Conservation (phyloP, 2,888 invertebrate genomes). For the Diadegma fenestrale region DNA sequence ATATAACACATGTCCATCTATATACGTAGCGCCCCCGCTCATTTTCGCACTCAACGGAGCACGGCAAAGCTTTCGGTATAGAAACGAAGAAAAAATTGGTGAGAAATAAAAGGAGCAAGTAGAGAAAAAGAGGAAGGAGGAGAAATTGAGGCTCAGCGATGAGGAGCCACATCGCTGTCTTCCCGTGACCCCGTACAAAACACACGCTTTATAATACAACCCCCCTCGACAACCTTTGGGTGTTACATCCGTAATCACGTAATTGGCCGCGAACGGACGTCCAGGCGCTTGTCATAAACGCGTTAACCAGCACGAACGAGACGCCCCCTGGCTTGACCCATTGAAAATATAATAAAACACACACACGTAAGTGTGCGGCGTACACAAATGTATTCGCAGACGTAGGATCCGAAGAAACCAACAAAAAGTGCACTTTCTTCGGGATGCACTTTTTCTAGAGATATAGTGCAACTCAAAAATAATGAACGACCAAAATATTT, state of each 20-base stretch:
- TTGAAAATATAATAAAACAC: slow-evolving; percentile 54
- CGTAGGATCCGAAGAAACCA: not conserved
- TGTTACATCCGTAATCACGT: slow-evolving; percentile 81
- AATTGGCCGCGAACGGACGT: slow-evolving; percentile 75
- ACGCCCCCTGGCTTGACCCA: slow-evolving; percentile 58
- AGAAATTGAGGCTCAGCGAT: slow-evolving; percentile 55
- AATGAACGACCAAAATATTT: not conserved
- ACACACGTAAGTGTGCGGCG: not conserved
- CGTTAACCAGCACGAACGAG: slow-evolving; percentile 72
- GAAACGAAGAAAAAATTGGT: slow-evolving; percentile 31
- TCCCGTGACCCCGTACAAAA: slow-evolving; percentile 56
- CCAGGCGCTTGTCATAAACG: slow-evolving; percentile 78
- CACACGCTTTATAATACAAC: slow-evolving; percentile 56
- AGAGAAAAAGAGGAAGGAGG: slow-evolving; percentile 45
- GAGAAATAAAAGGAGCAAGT: slow-evolving; percentile 40
- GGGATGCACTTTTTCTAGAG: not conserved
- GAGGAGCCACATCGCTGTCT: slow-evolving; percentile 51
- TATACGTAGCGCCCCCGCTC: slow-evolving; percentile 53
- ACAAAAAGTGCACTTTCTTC: not conserved
- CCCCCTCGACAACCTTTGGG: slow-evolving; percentile 75
- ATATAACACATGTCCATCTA: slow-evolving; percentile 18
- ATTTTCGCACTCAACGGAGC: slow-evolving; percentile 48
- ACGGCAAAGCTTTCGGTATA: slow-evolving; percentile 43
- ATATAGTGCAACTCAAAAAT: not conserved
- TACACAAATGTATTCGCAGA: too few relatives aligned